Conservation (phyloP, 1,140 invertebrate species). For the Teleopsis dalmanni region DNA sequence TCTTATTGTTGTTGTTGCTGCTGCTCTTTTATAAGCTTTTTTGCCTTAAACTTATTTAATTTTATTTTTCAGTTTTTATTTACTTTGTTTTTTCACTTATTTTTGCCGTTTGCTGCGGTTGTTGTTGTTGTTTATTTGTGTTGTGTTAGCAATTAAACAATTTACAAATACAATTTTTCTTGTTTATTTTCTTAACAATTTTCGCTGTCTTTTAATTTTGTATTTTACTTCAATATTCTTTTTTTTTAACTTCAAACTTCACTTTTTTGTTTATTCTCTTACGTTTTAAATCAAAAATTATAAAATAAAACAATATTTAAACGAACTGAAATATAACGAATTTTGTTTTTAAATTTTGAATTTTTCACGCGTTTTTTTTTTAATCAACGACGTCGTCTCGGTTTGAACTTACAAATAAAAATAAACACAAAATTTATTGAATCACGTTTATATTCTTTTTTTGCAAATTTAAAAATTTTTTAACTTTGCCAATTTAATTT, state of each 20-base stretch:
- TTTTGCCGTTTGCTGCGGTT: no score
- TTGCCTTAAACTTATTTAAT: no score
- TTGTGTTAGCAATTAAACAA: no score
- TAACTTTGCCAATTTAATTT: conserved; percentile 3
- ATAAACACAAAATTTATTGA: conserved; percentile 2
- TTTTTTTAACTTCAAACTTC: not conserved
- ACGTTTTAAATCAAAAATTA: no score
- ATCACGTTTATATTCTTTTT: not conserved
- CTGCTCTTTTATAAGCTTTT: no score
- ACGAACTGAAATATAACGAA: not conserved
- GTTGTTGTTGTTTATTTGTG: no score
- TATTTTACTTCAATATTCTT: not conserved
- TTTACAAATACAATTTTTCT: no score
- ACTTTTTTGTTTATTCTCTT: not conserved
- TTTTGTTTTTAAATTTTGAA: conserved; percentile 3
- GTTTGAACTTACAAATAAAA: not conserved
- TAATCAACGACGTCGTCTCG: not conserved
- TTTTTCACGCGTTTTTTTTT: conserved; percentile 7
- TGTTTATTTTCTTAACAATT: no score
- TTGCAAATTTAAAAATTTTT: conserved; percentile 6
- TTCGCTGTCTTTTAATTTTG: not conserved
- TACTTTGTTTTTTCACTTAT: no score
- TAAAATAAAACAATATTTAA: no score
- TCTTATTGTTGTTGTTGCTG: no score
- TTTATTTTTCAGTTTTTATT: no score